Percentiles rank a stretch among this genome's conserved stretches.
Conservation (phyloP, 1,140 invertebrate genomes). For the Teleogryllus occipitalis region DNA sequence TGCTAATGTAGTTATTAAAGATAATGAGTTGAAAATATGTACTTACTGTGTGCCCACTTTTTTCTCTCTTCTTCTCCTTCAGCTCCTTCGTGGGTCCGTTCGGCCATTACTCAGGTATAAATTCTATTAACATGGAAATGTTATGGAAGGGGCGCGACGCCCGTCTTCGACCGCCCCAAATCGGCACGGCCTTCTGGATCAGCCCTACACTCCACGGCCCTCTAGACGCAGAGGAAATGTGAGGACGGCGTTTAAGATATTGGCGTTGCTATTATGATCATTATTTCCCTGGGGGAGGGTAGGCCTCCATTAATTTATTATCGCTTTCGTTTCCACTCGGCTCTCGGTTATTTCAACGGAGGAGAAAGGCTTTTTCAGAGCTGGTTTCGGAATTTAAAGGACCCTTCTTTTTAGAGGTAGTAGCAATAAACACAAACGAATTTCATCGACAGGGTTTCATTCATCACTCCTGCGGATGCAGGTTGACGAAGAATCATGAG, state of each 20-base stretch:
- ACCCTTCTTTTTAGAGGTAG: too few relatives aligned
- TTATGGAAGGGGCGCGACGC: background rate
- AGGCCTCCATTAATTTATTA: background rate
- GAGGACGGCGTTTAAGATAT: background rate
- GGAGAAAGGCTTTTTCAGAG: too few relatives aligned
- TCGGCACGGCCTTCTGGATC: background rate
- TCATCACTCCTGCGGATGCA: too few relatives aligned
- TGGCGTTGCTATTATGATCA: background rate
- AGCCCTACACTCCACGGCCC: background rate
- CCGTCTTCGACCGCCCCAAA: background rate
- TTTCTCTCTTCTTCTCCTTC: background rate
- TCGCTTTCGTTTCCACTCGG: background rate
- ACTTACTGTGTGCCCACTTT: background rate
- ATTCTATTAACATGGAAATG: slow-evolving; percentile 1
- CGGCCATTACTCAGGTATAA: background rate
- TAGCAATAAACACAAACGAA: too few relatives aligned
- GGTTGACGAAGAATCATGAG: too few relatives aligned
- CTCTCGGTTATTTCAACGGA: too few relatives aligned
- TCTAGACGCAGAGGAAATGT: background rate
- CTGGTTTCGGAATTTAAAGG: too few relatives aligned
- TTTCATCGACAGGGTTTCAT: too few relatives aligned
- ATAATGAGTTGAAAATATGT: slow-evolving; percentile 6
- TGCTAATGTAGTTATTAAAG: slow-evolving; percentile 1
- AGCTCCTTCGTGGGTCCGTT: background rate
- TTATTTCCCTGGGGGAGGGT: background rate